Percentiles rank a stretch among this genome's conserved stretches.
These are phyloP conservation scores for Nycteola revayana DNA, from an alignment of 2,888 invertebrate genomes.

Conservation along the genomic window DNA sequence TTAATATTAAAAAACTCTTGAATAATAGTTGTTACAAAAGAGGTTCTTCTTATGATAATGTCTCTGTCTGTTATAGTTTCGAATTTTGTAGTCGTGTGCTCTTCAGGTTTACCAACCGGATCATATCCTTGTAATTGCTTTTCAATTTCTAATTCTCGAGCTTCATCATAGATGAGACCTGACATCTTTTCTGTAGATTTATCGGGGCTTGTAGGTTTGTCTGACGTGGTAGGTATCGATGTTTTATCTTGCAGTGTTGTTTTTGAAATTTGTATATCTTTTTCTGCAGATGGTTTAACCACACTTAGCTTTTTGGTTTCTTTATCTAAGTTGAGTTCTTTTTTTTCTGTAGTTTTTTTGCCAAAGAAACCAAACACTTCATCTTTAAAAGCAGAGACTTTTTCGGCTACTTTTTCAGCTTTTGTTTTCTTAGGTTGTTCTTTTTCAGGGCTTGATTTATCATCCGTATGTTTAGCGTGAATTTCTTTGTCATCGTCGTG, in stretches of 20 bases:
- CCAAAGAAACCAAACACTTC: slow-evolving; percentile 31
- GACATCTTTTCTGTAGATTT: slow-evolving; percentile 3
- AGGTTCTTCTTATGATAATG: slow-evolving; percentile 4
- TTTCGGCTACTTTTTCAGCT: slow-evolving; percentile 25
- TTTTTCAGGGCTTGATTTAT: slow-evolving; percentile 12
- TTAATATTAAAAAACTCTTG: slow-evolving; percentile 5
- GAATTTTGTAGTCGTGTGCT: slow-evolving; percentile 6
- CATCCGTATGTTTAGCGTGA: too few relatives aligned
- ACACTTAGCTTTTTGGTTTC: slow-evolving; percentile 13
- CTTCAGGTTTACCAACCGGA: slow-evolving; percentile 8
- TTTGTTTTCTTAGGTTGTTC: slow-evolving; percentile 26
- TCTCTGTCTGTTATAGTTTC: slow-evolving; percentile 9
- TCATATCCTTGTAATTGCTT: slow-evolving; percentile 11
- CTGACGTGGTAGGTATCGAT: not conserved
- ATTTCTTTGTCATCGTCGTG: not conserved
- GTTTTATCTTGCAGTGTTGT: slow-evolving; percentile 5
- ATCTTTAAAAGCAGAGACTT: slow-evolving; percentile 22
- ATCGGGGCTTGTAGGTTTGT: not conserved
- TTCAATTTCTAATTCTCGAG: slow-evolving; percentile 7
- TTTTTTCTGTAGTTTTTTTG: slow-evolving; percentile 30
- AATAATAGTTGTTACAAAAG: slow-evolving; percentile 15
- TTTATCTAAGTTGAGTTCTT: slow-evolving; percentile 51
- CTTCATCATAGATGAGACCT: slow-evolving; percentile 13
- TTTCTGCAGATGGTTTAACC: not conserved
- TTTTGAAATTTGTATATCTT: slow-evolving; percentile 10